Evolutionary conservation across 2,113 vertebrate genomes (phyloP).

Genomic region (Microcebus murinus): DNA sequence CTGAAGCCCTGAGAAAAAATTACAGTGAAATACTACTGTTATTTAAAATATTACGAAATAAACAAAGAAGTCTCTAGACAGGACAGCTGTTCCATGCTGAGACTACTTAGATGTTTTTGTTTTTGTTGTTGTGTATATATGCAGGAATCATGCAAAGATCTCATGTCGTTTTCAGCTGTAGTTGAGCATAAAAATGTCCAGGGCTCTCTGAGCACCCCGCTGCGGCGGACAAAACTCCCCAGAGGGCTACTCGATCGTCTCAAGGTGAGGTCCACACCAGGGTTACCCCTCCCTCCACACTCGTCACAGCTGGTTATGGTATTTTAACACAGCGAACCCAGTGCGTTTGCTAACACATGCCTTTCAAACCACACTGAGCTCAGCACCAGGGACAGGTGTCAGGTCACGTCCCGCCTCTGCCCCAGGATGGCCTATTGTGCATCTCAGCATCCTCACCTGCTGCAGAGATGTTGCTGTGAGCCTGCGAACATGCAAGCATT

Average conservation of each 20-base stretch:
- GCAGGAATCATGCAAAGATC: background rate
- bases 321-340: background rate
- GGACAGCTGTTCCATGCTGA: background rate
- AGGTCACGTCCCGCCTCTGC: background rate
- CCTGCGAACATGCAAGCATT: background rate
- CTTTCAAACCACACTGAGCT: background rate
- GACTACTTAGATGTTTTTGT: background rate
- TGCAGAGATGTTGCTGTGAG: background rate
- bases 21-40: background rate
- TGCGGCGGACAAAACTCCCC: background rate
- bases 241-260: rapidly evolving
- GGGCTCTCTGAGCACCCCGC: background rate
- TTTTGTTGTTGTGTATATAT: background rate
- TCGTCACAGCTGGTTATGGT: no score
- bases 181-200: background rate
- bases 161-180: background rate
- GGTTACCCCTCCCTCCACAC: no score
- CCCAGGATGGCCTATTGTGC: background rate
- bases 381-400: background rate
- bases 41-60: background rate
- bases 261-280: background rate
- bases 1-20: background rate
- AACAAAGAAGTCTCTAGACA: background rate
- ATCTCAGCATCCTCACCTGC: background rate
- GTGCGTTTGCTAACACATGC: background rate